Conservation (phyloP, 2,113 vertebrate species). For the Atlantisia rogersi region DNA sequence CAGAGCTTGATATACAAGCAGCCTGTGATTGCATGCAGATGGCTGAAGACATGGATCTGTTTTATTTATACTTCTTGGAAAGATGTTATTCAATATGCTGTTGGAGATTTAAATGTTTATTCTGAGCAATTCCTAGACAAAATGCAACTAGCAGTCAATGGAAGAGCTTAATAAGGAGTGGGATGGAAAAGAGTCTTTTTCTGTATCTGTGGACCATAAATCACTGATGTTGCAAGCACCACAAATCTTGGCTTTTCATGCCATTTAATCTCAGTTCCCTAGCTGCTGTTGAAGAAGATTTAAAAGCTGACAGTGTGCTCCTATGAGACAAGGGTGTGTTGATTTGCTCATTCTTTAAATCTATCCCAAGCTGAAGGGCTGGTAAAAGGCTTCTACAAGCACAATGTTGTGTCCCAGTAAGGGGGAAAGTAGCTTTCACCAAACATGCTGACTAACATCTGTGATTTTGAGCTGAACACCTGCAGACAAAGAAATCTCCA, state of each 20-base stretch:
- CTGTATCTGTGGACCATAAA: background rate
- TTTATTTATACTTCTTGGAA: constrained; percentile 29
- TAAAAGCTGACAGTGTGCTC: constrained; percentile 6
- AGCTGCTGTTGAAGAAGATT: background rate
- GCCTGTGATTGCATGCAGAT: background rate
- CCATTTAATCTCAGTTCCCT: constrained; percentile 35
- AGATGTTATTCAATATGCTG: background rate
- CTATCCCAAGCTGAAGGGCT: background rate
- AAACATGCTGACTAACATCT: accelerated
- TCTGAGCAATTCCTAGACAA: constrained; percentile 1
- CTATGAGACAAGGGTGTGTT: background rate
- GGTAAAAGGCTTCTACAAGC: background rate
- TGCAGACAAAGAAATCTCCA: background rate
- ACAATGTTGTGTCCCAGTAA: background rate
- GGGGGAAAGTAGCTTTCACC: background rate
- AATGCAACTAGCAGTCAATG: constrained; percentile 8
- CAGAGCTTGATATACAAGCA: background rate
- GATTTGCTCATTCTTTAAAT: background rate
- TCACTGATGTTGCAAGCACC: constrained; percentile 4
- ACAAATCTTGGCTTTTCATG: constrained; percentile 28
- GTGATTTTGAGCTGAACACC: background rate
- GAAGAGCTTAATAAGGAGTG: constrained; percentile 15
- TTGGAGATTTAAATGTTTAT: background rate
- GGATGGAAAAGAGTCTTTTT: background rate
- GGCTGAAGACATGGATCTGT: background rate